Conservation (phyloP, 2,888 invertebrate species). For the Pterostichus madidus region DNA sequence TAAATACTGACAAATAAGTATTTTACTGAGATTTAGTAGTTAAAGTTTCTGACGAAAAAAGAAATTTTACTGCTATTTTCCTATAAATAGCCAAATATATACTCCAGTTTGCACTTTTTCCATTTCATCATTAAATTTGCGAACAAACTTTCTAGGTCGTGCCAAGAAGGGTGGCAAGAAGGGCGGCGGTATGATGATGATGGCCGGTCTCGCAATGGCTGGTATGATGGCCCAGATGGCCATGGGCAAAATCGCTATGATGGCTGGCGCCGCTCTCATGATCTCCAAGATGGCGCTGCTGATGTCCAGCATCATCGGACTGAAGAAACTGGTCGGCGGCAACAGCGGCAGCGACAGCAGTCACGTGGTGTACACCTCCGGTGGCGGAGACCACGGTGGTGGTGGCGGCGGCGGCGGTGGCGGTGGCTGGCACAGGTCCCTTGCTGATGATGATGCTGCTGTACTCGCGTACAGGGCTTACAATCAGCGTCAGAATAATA, state of each 20-base stretch:
- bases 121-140: background rate
- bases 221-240: constrained; percentile 84
- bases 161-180: constrained; percentile 71
- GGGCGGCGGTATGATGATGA: constrained; percentile 79
- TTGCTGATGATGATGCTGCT: constrained; percentile 67
- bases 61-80: too few relatives aligned
- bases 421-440: constrained; percentile 77
- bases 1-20: too few relatives aligned
- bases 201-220: constrained; percentile 82
- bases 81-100: too few relatives aligned
- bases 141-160: constrained; percentile 65
- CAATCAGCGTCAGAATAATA: constrained; percentile 43
- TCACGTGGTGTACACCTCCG: constrained; percentile 79
- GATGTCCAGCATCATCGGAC: constrained; percentile 81
- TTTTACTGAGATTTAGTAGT: too few relatives aligned
- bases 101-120: background rate
- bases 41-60: too few relatives aligned
- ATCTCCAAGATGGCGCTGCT: constrained; percentile 84
- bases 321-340: constrained; percentile 81
- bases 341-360: constrained; percentile 77
- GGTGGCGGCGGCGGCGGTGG: constrained; percentile 71
- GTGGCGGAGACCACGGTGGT: constrained; percentile 74
- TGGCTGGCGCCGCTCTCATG: constrained; percentile 84
- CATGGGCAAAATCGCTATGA: constrained; percentile 83
- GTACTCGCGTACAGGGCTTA: constrained; percentile 71